Percentiles rank a stretch among this genome's conserved stretches.
These are phyloP conservation scores for Ostrea edulis DNA, from an alignment of 1,140 invertebrate genomes.

Conservation along the genomic window DNA sequence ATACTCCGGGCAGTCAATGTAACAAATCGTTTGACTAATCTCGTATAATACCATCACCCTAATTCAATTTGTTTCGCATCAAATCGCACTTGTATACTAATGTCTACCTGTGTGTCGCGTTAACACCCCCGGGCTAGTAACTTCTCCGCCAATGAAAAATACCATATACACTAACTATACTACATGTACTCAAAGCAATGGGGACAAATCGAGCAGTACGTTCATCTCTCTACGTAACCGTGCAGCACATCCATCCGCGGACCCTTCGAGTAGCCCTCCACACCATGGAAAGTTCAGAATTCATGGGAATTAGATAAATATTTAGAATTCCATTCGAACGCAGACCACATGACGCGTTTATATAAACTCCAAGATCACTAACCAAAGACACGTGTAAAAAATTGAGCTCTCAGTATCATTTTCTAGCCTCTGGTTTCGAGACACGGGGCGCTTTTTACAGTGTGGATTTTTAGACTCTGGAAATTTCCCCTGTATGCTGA, in stretches of 20 bases:
- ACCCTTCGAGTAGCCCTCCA: neutral
- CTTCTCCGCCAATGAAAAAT: neutral
- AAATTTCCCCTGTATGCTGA: neutral
- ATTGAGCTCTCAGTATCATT: neutral
- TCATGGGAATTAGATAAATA: slow-evolving; percentile 23
- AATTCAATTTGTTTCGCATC: slow-evolving; percentile 30
- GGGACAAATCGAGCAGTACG: neutral
- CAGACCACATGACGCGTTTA: slow-evolving; percentile 11
- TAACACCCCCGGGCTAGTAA: neutral
- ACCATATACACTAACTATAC: slow-evolving; percentile 8
- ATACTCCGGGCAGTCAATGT: neutral
- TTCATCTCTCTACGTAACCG: neutral
- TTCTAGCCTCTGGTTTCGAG: neutral
- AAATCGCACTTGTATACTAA: neutral
- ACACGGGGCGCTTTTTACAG: neutral
- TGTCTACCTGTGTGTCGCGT: neutral
- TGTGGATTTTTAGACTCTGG: neutral
- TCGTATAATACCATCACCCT: slow-evolving; percentile 4
- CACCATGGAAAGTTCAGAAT: slow-evolving; percentile 24
- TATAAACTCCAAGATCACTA: neutral
- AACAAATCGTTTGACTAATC: neutral
- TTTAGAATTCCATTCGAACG: slow-evolving; percentile 14
- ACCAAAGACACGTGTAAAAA: slow-evolving; percentile 29
- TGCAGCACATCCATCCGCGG: neutral
- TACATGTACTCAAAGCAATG: neutral